Conservation (phyloP, 2,888 invertebrate genomes). For the Emesis castigata region DNA sequence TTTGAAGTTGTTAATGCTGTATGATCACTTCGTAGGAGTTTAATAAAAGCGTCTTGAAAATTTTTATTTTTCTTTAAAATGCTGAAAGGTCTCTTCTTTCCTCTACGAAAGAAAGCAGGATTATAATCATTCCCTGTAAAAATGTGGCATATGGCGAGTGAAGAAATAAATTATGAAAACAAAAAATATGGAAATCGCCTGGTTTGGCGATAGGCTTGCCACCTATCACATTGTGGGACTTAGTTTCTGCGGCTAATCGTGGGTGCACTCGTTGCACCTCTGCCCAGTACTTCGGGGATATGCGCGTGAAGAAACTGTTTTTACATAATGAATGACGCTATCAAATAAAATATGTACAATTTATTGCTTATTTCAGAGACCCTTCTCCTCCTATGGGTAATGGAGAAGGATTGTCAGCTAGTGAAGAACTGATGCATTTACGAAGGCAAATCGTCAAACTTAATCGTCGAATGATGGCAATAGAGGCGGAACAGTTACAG, state of each 20-base stretch:
- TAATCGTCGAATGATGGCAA: constrained; percentile 95
- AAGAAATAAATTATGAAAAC: no score
- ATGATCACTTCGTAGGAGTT: constrained; percentile 17
- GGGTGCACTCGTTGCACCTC: no score
- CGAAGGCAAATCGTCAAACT: constrained; percentile 96
- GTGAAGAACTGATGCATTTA: constrained; percentile 95
- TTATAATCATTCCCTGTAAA: constrained; percentile 17
- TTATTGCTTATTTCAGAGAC: constrained; percentile 84
- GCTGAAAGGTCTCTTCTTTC: constrained; percentile 15
- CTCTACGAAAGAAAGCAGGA: constrained; percentile 10
- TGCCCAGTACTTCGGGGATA: no score
- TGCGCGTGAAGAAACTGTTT: no score
- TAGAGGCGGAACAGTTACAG: constrained; percentile 96
- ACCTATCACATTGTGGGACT: no score
- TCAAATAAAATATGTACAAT: not conserved
- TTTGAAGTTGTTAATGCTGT: constrained; percentile 25
- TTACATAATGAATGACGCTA: no score
- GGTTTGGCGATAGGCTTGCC: no score
- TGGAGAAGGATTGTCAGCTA: constrained; percentile 91
- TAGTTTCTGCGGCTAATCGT: no score
- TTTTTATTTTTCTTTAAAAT: constrained; percentile 21
- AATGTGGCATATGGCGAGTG: constrained; percentile 7
- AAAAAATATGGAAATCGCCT: no score
- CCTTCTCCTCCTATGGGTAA: constrained; percentile 91
- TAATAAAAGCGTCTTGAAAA: constrained; percentile 11